Conservation (phyloP, 2,797 vertebrate species). For the Lophius americanus region DNA sequence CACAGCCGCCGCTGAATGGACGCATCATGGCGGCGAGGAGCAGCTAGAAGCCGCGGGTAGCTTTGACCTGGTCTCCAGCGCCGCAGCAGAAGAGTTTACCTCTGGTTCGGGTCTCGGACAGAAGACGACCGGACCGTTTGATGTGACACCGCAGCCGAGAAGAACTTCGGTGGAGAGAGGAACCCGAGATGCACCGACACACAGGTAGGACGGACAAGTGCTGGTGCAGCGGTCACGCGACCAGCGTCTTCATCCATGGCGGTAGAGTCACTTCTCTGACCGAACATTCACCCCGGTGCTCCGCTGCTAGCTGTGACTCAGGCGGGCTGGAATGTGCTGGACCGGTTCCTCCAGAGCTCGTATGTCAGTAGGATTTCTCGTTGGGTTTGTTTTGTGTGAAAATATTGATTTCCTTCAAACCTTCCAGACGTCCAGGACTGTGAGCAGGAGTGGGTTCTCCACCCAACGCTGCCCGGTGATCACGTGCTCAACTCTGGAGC, state of each 20-base stretch:
- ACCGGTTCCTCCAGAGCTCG: slow-evolving; percentile 11
- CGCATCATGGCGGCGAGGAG: slow-evolving; percentile 67
- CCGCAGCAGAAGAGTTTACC: neutral
- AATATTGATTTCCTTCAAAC: slow-evolving; percentile 28
- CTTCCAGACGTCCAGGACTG: slow-evolving; percentile 58
- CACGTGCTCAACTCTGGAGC: slow-evolving; percentile 79
- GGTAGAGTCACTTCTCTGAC: no score
- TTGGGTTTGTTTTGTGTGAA: slow-evolving; percentile 25
- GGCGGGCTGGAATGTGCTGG: slow-evolving; percentile 18
- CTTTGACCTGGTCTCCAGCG: neutral
- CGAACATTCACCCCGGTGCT: neutral
- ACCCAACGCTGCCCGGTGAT: slow-evolving; percentile 69
- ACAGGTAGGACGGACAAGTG: slow-evolving; percentile 71
- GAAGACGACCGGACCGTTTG: neutral
- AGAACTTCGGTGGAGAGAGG: neutral
- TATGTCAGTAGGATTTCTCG: neutral
- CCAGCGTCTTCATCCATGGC: no score
- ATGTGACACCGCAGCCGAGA: accelerated
- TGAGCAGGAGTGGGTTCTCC: slow-evolving; percentile 26
- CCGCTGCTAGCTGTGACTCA: neutral
- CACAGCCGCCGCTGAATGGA: neutral
- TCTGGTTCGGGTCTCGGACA: neutral
- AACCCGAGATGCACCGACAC: slow-evolving; percentile 59
- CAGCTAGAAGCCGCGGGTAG: neutral
- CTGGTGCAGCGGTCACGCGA: neutral